Evolutionary conservation across 2,797 vertebrate genomes (phyloP).

Genomic region (Leptodactylus fallax): DNA sequence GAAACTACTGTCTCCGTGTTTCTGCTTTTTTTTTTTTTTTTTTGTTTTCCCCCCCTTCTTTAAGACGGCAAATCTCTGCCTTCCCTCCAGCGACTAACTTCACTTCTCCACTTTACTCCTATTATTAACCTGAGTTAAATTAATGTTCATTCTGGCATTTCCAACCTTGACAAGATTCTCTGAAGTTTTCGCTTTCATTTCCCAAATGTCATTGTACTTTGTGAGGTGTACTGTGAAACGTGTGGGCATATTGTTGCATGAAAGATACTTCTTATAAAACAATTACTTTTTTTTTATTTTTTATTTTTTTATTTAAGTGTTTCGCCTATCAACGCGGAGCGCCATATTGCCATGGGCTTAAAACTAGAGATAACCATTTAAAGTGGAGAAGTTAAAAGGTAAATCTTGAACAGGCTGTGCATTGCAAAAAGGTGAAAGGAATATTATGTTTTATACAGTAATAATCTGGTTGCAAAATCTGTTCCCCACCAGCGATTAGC

Average conservation of each 20-base stretch:
- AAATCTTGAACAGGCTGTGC: slow-evolving; percentile 48
- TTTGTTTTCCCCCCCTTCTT: slow-evolving; percentile 3
- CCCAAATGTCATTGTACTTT: slow-evolving; percentile 61
- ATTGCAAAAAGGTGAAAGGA: slow-evolving; percentile 45
- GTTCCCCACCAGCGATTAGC: slow-evolving; percentile 56
- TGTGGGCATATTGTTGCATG: slow-evolving; percentile 50
- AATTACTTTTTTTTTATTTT: slow-evolving; percentile 45
- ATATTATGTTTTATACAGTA: slow-evolving; percentile 48
- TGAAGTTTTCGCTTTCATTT: slow-evolving; percentile 60
- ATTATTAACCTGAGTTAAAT: slow-evolving; percentile 53
- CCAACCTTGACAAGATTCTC: slow-evolving; percentile 58
- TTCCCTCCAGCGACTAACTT: slow-evolving; percentile 33
- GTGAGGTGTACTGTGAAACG: slow-evolving; percentile 54
- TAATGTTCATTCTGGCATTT: slow-evolving; percentile 60
- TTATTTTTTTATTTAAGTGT: slow-evolving; percentile 21
- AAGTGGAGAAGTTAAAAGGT: slow-evolving; percentile 59
- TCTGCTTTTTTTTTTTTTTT: not conserved
- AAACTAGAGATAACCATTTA: slow-evolving; percentile 60
- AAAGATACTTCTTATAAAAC: slow-evolving; percentile 58
- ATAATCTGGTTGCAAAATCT: slow-evolving; percentile 58
- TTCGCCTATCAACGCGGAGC: slow-evolving; percentile 42
- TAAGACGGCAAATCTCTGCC: slow-evolving; percentile 14
- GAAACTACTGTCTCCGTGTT: not conserved
- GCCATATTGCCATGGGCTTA: slow-evolving; percentile 53
- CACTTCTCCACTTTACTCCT: slow-evolving; percentile 17